Base-by-base conservation (phyloP, 1,140 invertebrate genomes). In the Drosophila navojoa region DNA sequence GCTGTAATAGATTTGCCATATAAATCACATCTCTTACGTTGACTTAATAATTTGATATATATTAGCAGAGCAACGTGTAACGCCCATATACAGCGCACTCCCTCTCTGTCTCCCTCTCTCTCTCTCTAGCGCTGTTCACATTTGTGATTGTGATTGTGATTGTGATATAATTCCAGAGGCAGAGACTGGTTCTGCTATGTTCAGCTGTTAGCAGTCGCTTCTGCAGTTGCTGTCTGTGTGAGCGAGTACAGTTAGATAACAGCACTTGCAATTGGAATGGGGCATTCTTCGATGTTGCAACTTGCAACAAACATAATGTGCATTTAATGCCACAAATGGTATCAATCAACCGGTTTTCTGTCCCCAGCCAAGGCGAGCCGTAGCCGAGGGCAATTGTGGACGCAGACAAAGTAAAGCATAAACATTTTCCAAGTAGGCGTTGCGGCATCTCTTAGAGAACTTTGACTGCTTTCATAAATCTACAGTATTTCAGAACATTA, bases 171-270 rank as follows among this genome's bases (percentile, higher is more conserved):
- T 55, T 61, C 19, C 19, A 22, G 19, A 22, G 19, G 3, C 11
- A 27, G 52, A 72, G 70, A 72, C 70, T 29, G 63, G 70, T 72
- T 72, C 70, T 53, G n/a, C 29, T 47, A 22, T 29, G 27, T 71
- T 9, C 38, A 42, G 45, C 15, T 44, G 15, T 32, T 53, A n/a
- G 40, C 27, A 16, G n/a, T 44, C 29, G 49, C 57, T 38, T 7
- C 64, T 68, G 57, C 57, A 49, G 19, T 68, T 73, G 59, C 44
- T 45, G 52, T 45, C 47, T 19, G 25, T 57, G 64, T 50, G 29
- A 45, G 44, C 58, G 44, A 40, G 59, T 70, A 75, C 71, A 75
- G 71, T 75, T 75, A 75, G 66, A 75, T 75, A 75, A 75, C 67
- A 71, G 59, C 52, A 53, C 19, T 47, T 42, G 53, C n/a, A 70